phyloP scores from a whole-genome alignment of 2,113 vertebrate genomes.

The Pseudorectes ferrugineus region DNA sequence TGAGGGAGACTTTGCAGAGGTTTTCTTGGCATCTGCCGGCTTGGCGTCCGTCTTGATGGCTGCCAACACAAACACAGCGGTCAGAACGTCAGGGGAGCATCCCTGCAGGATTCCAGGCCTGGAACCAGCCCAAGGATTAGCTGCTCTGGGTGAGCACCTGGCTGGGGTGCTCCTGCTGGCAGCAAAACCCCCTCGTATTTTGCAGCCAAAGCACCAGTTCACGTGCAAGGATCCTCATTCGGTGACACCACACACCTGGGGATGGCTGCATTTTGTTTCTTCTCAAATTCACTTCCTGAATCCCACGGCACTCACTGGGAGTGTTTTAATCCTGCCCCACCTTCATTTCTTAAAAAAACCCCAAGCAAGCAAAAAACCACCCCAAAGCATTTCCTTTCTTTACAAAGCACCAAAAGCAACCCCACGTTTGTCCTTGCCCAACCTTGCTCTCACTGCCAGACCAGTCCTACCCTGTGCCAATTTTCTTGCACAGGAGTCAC shows the following conservation, averaged over 20 bases:
- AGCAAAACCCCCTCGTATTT: rapidly evolving
- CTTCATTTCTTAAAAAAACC: rapidly evolving
- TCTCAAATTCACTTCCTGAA: background rate
- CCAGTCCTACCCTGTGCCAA: background rate
- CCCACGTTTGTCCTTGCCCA: background rate
- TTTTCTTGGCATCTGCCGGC: slow-evolving; percentile 80
- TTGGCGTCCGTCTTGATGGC: slow-evolving; percentile 85
- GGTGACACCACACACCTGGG: rapidly evolving
- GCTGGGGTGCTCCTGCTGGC: background rate
- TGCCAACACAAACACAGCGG: background rate
- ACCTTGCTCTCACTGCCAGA: background rate
- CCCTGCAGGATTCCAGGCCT: background rate
- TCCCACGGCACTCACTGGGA: background rate
- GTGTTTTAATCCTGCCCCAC: background rate
- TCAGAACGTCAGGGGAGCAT: background rate
- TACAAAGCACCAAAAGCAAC: background rate
- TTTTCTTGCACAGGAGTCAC: background rate
- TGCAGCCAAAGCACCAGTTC: background rate
- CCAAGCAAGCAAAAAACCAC: background rate
- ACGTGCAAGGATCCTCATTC: rapidly evolving
- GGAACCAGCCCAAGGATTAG: background rate
- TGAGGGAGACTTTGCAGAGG: slow-evolving; percentile 75
- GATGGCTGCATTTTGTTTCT: background rate
- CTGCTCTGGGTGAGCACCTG: background rate
- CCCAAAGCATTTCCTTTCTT: background rate